A percentile compares a stretch with the other conserved stretches of the same genome.
Conservation (phyloP, 2,113 vertebrate genomes). For the Cariama cristata region DNA sequence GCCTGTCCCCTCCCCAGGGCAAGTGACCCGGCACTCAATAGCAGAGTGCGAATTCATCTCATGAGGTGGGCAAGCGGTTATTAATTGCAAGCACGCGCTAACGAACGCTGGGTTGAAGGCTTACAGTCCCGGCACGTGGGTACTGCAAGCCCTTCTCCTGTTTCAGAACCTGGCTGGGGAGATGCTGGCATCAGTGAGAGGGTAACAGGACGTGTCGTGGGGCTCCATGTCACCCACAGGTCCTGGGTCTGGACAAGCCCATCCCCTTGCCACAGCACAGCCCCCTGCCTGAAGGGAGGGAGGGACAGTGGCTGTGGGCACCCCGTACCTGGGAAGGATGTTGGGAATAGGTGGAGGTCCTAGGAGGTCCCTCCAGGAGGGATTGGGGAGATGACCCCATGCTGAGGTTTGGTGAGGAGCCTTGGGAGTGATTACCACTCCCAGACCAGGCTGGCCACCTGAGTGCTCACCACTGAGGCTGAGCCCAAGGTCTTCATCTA, state of each 20-base stretch:
- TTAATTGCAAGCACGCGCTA: fast-evolving
- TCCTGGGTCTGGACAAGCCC: neutral
- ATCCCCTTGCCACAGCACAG: neutral
- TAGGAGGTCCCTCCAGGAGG: neutral
- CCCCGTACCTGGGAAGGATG: neutral
- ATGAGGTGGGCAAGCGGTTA: neutral
- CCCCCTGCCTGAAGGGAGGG: neutral
- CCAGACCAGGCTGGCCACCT: neutral
- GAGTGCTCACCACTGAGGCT: neutral
- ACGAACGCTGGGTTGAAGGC: neutral
- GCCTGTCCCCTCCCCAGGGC: fast-evolving
- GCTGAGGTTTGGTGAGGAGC: neutral
- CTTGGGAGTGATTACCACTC: neutral
- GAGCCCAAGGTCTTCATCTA: neutral
- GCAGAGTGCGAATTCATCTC: neutral
- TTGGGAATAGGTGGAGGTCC: neutral
- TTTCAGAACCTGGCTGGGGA: neutral
- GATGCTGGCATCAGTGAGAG: neutral
- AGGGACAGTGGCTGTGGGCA: neutral
- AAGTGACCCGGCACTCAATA: fast-evolving
- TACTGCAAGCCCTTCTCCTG: neutral
- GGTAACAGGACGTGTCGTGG: fast-evolving
- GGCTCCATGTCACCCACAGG: fast-evolving
- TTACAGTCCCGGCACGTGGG: fast-evolving
- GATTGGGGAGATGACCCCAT: fast-evolving